Percentiles rank a stretch among this genome's conserved stretches.
phyloP scores from a whole-genome alignment of 30 jellyfish, hydroid and myxozoan species.

The Morbakka virulenta region DNA sequence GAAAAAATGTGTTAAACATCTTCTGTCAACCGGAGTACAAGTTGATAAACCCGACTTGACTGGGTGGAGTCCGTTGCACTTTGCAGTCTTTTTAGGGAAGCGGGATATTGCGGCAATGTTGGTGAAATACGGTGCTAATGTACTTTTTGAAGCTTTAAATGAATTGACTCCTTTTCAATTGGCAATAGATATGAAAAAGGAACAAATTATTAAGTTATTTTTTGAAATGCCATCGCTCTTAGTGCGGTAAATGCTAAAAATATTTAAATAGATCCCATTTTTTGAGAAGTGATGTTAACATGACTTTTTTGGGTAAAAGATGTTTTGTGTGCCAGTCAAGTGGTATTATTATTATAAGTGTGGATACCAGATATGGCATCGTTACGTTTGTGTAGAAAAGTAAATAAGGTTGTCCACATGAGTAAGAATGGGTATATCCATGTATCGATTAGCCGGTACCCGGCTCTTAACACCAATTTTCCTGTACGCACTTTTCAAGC shows the following conservation, averaged over 20 bases:
- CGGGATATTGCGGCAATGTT: constrained; percentile 30
- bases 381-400: too few species aligned
- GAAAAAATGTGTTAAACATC: constrained; percentile 25
- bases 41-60: constrained; percentile 22
- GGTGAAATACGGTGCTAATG: constrained; percentile 59
- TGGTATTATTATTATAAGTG: too few species aligned
- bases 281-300: too few species aligned
- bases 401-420: too few species aligned
- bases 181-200: constrained; percentile 58
- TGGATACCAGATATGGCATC: too few species aligned
- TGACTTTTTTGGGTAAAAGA: too few species aligned
- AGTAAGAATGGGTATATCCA: too few species aligned
- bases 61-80: constrained; percentile 57
- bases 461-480: too few species aligned
- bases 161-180: constrained; percentile 63
- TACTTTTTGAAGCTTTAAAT: constrained; percentile 44
- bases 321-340: too few species aligned
- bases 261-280: too few species aligned
- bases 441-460: too few species aligned
- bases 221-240: constrained; percentile 44
- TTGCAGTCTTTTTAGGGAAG: constrained; percentile 51
- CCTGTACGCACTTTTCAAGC: too few species aligned
- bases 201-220: constrained; percentile 36
- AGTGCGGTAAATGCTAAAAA: constrained; percentile 7
- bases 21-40: constrained; percentile 14